phyloP scores from a whole-genome alignment of 2,888 invertebrate genomes.

The Teinopalpus imperialis region DNA sequence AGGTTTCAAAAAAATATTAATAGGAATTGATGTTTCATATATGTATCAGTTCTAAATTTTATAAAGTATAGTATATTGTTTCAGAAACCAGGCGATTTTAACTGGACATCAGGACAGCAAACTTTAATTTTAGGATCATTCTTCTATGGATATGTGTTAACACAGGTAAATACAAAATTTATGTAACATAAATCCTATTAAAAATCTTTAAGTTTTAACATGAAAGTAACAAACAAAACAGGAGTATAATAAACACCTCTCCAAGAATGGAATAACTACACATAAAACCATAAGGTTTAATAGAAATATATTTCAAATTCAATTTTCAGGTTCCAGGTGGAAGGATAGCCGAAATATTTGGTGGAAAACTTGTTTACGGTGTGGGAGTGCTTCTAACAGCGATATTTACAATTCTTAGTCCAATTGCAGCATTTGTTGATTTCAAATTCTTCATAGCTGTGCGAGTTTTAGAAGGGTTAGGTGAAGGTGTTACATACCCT shows the following conservation, averaged over 20 bases:
- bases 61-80: too few relatives aligned
- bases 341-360: conserved; percentile 90
- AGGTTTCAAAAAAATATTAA: too few relatives aligned
- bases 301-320: too few relatives aligned
- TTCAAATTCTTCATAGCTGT: conserved; percentile 87
- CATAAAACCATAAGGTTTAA: too few relatives aligned
- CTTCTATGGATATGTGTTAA: conserved; percentile 91
- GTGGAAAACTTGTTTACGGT: conserved; percentile 94
- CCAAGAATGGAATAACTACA: too few relatives aligned
- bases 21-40: too few relatives aligned
- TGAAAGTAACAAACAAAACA: too few relatives aligned
- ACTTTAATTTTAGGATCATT: conserved; percentile 91
- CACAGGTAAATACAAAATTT: conserved; percentile 78
- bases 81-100: conserved; percentile 87
- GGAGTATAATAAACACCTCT: too few relatives aligned
- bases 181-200: too few relatives aligned
- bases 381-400: conserved; percentile 91
- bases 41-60: too few relatives aligned
- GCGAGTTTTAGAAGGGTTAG: conserved; percentile 90
- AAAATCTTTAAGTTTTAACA: too few relatives aligned
- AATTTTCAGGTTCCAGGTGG: conserved; percentile 85
- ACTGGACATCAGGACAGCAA: conserved; percentile 90
- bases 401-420: conserved; percentile 91
- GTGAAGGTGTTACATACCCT: conserved; percentile 95
- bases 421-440: conserved; percentile 87